Evolutionary conservation across 2,888 invertebrate species (phyloP), one percentile per base, ranked within the genome.

Genomic region (Electrophaes corylata): DNA sequence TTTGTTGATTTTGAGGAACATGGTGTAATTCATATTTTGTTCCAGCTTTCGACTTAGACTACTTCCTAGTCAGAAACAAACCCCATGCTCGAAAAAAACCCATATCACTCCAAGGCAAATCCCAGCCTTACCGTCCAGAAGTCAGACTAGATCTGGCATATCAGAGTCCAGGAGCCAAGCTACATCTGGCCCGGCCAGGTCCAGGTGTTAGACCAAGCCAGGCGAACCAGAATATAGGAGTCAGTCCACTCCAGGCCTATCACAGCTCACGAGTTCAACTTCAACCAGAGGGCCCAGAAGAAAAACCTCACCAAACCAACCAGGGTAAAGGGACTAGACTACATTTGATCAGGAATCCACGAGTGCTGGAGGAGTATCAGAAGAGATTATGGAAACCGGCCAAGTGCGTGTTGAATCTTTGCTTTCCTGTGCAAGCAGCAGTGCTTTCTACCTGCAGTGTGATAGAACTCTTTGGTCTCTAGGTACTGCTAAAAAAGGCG

Each of bases 291-390:
- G 10, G 6, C 14, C 35, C 5, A 35, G 35, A 10, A 29, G 10
- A 5, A 1, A 12, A 12, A 12, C 33, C n/a, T 33, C 1, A 33
- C n/a, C 16, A 37, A 2, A 3, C 14, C 10, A 4, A 37, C 4
- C 16, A 16, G 16, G n/a, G 12, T 12, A 33, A 4, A 35, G 6
- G n/a, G 16, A 3, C 14, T 1, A 37, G 64, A 11, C 1, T 52
- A 3, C 59, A 57, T 12, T 18, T 53, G 14, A 58, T 63, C 14
- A 52, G 39, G 8, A 64, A 64, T 1, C 63, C 60, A 1, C 26
- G 12, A 0, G 53, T 61, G 0, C 5, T 60, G 18, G 29, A 56
- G 12, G 26, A 53, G 35, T 64, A 41, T 31, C 20, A 47, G 35
- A 43, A 56, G 11, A 19, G 4, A 5, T 3, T 40, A 4, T 14